A percentile compares a stretch with the other conserved stretches of the same genome.
phyloP scores from a whole-genome alignment of 1,140 invertebrate species.

The Cryptotermes secundus region DNA sequence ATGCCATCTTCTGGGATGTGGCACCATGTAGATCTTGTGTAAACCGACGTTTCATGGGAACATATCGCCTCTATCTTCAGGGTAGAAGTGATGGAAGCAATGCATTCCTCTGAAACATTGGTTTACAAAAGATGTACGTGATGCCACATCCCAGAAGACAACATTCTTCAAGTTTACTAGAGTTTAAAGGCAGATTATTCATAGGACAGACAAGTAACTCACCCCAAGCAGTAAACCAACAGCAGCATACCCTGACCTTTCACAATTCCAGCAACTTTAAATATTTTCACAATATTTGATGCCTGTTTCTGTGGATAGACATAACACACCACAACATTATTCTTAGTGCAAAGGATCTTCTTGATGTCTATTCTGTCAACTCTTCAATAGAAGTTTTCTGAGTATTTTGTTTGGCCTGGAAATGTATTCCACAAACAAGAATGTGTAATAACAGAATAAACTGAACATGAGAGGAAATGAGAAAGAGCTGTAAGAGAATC shows the following conservation, averaged over 20 bases:
- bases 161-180: too few species aligned
- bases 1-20: too few species aligned
- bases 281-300: slow-evolving; percentile 56
- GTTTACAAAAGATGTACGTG: too few species aligned
- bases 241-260: slow-evolving; percentile 71
- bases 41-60: too few species aligned
- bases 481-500: too few species aligned
- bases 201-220: too few species aligned
- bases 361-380: slow-evolving; percentile 81
- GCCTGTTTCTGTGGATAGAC: slow-evolving; percentile 55
- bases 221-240: slow-evolving; percentile 65
- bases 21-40: too few species aligned
- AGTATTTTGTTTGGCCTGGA: slow-evolving; percentile 40
- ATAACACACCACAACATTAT: slow-evolving; percentile 77
- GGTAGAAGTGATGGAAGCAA: too few species aligned
- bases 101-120: too few species aligned
- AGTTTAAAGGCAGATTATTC: too few species aligned
- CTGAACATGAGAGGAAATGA: background rate
- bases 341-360: slow-evolving; percentile 79
- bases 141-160: too few species aligned
- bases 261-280: slow-evolving; percentile 63
- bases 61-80: too few species aligned
- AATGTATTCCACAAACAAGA: slow-evolving; percentile 34
- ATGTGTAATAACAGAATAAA: slow-evolving; percentile 26
- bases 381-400: slow-evolving; percentile 59